Evolutionary conservation across 2,888 invertebrate genomes (phyloP).

Genomic region (Tanytarsus gracilentus): DNA sequence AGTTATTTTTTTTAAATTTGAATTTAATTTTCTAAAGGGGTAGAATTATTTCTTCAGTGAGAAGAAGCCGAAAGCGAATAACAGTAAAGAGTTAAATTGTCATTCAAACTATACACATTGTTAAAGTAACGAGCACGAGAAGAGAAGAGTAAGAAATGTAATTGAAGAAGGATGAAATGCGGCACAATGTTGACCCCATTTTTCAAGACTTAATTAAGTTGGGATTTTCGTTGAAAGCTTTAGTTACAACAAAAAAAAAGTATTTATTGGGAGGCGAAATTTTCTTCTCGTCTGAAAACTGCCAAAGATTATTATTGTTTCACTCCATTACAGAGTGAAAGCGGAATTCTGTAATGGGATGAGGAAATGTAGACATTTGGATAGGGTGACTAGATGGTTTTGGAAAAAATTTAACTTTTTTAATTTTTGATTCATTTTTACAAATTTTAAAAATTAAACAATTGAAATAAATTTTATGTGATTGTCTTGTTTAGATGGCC

Average conservation of each 20-base stretch:
- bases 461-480: no score
- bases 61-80: no score
- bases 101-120: no score
- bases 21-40: no score
- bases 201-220: slow-evolving; percentile 22
- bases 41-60: no score
- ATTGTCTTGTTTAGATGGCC: no score
- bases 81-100: no score
- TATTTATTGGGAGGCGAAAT: slow-evolving; percentile 16
- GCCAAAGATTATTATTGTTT: not conserved
- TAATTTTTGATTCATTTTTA: no score
- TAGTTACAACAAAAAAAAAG: not conserved
- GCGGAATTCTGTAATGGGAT: not conserved
- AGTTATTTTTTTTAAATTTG: no score
- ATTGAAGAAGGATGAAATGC: not conserved
- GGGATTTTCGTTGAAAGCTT: slow-evolving; percentile 25
- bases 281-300: not conserved
- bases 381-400: not conserved
- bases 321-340: not conserved
- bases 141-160: not conserved
- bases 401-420: no score
- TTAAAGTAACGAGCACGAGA: not conserved
- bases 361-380: not conserved
- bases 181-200: slow-evolving; percentile 15
- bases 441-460: no score